Evolutionary conservation across 2,888 invertebrate species (phyloP).

Genomic region (Argyresthia albistria): DNA sequence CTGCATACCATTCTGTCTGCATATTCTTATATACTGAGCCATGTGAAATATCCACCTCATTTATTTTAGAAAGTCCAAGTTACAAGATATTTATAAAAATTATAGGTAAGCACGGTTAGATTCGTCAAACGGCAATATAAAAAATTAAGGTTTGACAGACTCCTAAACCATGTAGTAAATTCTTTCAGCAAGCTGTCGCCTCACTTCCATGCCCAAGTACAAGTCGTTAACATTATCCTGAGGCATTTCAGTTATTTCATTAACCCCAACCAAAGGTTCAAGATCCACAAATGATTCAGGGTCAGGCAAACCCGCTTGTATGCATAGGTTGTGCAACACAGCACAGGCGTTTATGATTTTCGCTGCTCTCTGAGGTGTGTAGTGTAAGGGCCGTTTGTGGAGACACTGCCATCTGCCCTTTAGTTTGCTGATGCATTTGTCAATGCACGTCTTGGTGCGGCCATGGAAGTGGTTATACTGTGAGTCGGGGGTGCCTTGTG

Average conservation of each 20-base stretch:
- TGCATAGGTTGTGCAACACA: slow-evolving; percentile 35
- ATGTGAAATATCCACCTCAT: too few relatives aligned
- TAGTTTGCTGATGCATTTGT: slow-evolving; percentile 32
- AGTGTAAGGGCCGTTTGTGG: slow-evolving; percentile 34
- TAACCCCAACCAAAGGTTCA: slow-evolving; percentile 22
- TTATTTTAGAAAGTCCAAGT: too few relatives aligned
- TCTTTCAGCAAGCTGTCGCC: slow-evolving; percentile 36
- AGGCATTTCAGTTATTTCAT: slow-evolving; percentile 33
- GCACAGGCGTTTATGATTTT: slow-evolving; percentile 47
- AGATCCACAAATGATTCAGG: slow-evolving; percentile 25
- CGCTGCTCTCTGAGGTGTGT: slow-evolving; percentile 37
- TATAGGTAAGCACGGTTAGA: too few relatives aligned
- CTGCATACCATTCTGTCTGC: too few relatives aligned
- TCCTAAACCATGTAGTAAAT: slow-evolving; percentile 35
- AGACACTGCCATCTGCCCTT: slow-evolving; percentile 42
- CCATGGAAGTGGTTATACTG: slow-evolving; percentile 41
- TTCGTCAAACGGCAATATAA: too few relatives aligned
- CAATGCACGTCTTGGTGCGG: slow-evolving; percentile 33
- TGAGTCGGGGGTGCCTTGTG: slow-evolving; percentile 37
- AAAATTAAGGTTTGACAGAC: neutral
- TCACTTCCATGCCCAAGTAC: slow-evolving; percentile 37
- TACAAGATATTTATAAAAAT: too few relatives aligned
- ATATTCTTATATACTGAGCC: too few relatives aligned
- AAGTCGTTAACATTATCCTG: slow-evolving; percentile 40
- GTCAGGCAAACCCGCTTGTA: slow-evolving; percentile 28